These are phyloP conservation scores for Frieseomelitta varia DNA, from an alignment of 1,140 invertebrate genomes.

Conservation along the genomic window DNA sequence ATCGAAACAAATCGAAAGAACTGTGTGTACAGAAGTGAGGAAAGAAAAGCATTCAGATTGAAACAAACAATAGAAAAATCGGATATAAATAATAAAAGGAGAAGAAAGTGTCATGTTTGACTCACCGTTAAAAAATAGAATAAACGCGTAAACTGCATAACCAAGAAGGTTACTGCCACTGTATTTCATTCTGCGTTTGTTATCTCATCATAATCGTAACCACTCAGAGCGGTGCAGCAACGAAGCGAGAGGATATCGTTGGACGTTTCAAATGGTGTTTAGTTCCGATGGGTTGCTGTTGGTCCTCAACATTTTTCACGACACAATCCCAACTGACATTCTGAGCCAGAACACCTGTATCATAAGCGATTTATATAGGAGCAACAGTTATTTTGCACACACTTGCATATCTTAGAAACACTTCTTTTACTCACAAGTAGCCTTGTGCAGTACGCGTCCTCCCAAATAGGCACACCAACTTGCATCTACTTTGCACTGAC, in stretches of 20 bases:
- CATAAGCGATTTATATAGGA: conserved; percentile 25
- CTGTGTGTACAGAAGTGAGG: background rate
- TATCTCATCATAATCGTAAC: conserved; percentile 78
- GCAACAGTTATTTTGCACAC: conserved; percentile 61
- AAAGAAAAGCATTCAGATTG: background rate
- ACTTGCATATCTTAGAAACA: conserved; percentile 58
- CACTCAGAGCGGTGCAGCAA: conserved; percentile 36
- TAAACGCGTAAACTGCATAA: conserved; percentile 79
- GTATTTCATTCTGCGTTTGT: conserved; percentile 81
- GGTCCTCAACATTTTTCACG: conserved; percentile 55
- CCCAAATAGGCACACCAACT: conserved; percentile 46
- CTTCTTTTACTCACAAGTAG: conserved; percentile 38
- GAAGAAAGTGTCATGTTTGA: background rate
- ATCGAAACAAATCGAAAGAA: background rate
- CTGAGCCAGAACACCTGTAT: conserved; percentile 29
- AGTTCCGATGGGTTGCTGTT: background rate
- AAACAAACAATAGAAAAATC: background rate
- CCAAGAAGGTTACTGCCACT: conserved; percentile 79
- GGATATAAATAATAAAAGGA: background rate
- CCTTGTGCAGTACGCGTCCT: conserved; percentile 42
- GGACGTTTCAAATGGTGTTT: conserved; percentile 31
- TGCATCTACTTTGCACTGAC: conserved; percentile 48
- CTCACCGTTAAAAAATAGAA: conserved; percentile 77
- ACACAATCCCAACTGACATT: conserved; percentile 23
- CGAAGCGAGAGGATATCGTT: conserved; percentile 3